phyloP scores from a whole-genome alignment of 1,140 invertebrate genomes.

The Brachionus koreanus region DNA sequence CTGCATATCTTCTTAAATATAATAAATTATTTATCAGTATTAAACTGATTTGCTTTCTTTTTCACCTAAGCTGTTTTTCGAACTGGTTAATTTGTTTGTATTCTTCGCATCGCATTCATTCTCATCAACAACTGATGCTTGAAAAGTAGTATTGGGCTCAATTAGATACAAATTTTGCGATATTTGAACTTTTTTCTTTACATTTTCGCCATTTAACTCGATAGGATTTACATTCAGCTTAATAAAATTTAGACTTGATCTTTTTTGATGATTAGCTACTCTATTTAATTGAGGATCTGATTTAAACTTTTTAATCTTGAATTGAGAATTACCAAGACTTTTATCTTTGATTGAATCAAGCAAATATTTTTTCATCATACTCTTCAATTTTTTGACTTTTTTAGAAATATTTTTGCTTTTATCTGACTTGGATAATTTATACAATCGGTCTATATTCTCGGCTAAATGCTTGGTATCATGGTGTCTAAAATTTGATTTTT shows the following conservation, averaged over 20 bases:
- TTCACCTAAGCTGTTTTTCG: neutral
- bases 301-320: neutral
- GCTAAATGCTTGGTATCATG: neutral
- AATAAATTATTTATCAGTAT: neutral
- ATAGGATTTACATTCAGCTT: neutral
- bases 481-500: neutral
- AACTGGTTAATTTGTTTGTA: neutral
- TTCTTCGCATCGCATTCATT: neutral
- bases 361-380: constrained; percentile 27
- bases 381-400: neutral
- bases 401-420: neutral
- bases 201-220: neutral
- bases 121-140: neutral
- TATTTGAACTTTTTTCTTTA: neutral
- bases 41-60: neutral
- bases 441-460: neutral
- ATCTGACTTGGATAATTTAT: constrained; percentile 29
- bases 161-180: neutral
- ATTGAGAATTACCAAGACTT: neutral
- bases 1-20: neutral
- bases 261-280: neutral
- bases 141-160: neutral
- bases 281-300: neutral
- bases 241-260: neutral
- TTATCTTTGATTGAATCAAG: neutral